Percentiles rank a stretch among this genome's conserved stretches.
phyloP scores from a whole-genome alignment of 1,140 invertebrate genomes.

The Dinothrombium tinctorium region DNA sequence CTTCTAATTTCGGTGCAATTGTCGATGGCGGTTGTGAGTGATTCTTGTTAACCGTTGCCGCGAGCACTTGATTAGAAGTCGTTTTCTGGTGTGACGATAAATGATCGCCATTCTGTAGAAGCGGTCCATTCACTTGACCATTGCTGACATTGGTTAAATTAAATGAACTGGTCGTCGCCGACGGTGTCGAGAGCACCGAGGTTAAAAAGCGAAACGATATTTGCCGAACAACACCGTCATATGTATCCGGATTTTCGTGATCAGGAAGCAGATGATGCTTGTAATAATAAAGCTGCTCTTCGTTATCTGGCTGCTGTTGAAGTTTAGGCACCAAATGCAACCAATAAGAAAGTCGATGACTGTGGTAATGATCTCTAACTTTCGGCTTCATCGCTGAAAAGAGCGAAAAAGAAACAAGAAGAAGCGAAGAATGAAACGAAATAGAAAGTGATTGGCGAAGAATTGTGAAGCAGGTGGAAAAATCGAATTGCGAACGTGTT shows the following conservation, averaged over 20 bases:
- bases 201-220: background rate
- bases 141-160: too few relatives aligned
- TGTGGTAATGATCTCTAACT: slow-evolving; percentile 56
- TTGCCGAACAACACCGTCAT: slow-evolving; percentile 24
- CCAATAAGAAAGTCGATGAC: slow-evolving; percentile 79
- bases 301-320: slow-evolving; percentile 26
- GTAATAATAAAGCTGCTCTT: slow-evolving; percentile 42
- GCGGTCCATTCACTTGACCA: too few relatives aligned
- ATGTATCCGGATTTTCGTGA: slow-evolving; percentile 22
- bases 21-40: too few relatives aligned
- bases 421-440: background rate
- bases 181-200: too few relatives aligned
- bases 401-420: background rate
- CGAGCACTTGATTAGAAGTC: too few relatives aligned
- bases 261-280: slow-evolving; percentile 55
- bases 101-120: too few relatives aligned
- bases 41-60: too few relatives aligned
- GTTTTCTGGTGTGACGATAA: too few relatives aligned
- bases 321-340: slow-evolving; percentile 61
- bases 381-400: slow-evolving; percentile 37
- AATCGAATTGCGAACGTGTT: background rate
- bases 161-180: too few relatives aligned
- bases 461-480: background rate
- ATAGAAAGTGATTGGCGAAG: background rate
- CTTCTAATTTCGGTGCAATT: too few relatives aligned